A percentile compares a stretch with the other conserved stretches of the same genome.
These are phyloP conservation scores for Achlya flavicornis DNA, from an alignment of 2,888 invertebrate genomes.

Conservation along the genomic window DNA sequence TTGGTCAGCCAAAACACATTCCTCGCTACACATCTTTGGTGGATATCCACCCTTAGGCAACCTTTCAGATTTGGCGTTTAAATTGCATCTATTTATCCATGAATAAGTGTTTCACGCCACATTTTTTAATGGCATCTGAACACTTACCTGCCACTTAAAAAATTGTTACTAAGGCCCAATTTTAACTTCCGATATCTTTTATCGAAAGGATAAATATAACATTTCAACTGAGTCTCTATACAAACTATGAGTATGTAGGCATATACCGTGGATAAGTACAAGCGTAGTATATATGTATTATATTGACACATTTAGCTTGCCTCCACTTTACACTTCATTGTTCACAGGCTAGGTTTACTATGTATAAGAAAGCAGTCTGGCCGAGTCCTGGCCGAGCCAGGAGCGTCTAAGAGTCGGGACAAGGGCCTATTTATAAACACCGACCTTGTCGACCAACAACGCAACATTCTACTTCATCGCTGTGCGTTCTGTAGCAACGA, in stretches of 20 bases:
- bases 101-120: background rate
- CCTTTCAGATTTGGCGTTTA: no score
- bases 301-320: background rate
- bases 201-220: no score
- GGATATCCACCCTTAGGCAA: no score
- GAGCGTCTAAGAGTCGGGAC: slow-evolving; percentile 26
- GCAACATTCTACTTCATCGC: slow-evolving; percentile 18
- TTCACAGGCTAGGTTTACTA: background rate
- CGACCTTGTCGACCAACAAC: slow-evolving; percentile 37
- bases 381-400: slow-evolving; percentile 20
- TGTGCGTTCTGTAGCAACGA: slow-evolving; percentile 16
- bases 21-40: no score
- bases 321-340: slow-evolving; percentile 11
- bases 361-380: slow-evolving; percentile 13
- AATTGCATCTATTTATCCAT: no score
- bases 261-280: no score
- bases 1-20: no score
- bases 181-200: no score
- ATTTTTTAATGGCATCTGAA: background rate
- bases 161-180: no score
- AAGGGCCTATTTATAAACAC: slow-evolving; percentile 42
- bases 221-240: no score
- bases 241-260: no score
- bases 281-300: no score
- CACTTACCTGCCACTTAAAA: background rate